These are phyloP conservation scores for Columba livia DNA, from an alignment of 2,113 vertebrate species.

Conservation along the genomic window DNA sequence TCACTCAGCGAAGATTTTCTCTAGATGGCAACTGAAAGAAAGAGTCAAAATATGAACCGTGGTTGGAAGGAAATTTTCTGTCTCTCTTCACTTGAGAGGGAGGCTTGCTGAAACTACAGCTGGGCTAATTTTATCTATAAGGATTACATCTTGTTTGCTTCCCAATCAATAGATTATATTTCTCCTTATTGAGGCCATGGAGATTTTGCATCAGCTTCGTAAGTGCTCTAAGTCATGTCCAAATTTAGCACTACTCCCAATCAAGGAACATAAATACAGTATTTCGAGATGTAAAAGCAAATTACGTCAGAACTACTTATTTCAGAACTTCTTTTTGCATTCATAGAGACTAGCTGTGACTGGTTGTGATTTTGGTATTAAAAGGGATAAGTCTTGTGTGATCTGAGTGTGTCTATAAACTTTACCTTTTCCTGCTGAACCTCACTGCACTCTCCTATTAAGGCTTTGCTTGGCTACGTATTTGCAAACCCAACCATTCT, in stretches of 20 bases:
- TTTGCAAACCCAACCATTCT: neutral
- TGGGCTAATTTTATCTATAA: neutral
- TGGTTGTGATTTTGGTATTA: neutral
- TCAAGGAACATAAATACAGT: neutral
- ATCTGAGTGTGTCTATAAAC: neutral
- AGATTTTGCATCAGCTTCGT: neutral
- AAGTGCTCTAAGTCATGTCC: neutral
- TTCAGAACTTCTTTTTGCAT: neutral
- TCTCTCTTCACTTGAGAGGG: neutral
- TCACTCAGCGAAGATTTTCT: neutral
- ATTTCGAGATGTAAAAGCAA: neutral
- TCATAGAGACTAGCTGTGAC: neutral
- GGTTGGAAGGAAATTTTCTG: neutral
- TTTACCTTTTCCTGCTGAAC: neutral
- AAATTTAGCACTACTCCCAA: neutral
- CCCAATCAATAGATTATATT: neutral
- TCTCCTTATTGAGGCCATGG: neutral
- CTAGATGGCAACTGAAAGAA: neutral
- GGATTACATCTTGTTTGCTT: neutral
- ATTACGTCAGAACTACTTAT: neutral
- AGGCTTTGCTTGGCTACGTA: neutral
- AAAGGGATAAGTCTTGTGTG: neutral
- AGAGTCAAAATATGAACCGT: neutral
- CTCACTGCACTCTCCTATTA: neutral
- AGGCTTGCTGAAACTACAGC: neutral